These are phyloP conservation scores for Noctua fimbriata DNA, from an alignment of 2,888 invertebrate species.

Conservation along the genomic window DNA sequence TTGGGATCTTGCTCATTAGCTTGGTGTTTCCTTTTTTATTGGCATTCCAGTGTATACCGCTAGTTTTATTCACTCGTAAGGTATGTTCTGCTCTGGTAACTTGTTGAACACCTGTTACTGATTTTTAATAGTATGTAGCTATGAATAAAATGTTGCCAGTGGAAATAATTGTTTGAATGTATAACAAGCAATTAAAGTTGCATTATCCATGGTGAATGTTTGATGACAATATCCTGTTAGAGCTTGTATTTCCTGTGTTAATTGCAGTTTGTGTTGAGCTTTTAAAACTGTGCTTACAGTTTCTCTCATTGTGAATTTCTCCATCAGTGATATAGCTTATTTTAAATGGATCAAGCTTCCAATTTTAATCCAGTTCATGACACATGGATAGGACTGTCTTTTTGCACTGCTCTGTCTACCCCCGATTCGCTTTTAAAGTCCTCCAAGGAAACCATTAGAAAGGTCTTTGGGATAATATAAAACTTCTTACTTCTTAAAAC, in stretches of 20 bases:
- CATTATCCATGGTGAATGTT: conserved; percentile 9
- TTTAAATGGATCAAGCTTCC: background rate
- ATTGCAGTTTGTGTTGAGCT: conserved; percentile 3
- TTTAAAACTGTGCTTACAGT: background rate
- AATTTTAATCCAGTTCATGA: background rate
- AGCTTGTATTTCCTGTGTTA: conserved; percentile 3
- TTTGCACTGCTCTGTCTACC: too few relatives aligned
- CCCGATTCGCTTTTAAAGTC: background rate
- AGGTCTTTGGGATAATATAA: background rate
- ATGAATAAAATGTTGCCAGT: conserved; percentile 34
- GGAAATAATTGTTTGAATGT: conserved; percentile 24
- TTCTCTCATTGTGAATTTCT: background rate
- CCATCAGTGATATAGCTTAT: too few relatives aligned
- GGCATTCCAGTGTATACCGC: conserved; percentile 48
- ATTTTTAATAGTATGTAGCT: conserved; percentile 45
- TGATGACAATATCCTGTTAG: conserved; percentile 14
- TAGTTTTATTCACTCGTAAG: conserved; percentile 58
- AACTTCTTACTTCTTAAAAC: background rate
- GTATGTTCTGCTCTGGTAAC: conserved; percentile 64
- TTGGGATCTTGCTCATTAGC: conserved; percentile 42
- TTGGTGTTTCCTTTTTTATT: conserved; percentile 52
- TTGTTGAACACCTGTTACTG: conserved; percentile 60
- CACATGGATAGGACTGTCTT: background rate
- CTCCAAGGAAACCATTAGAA: background rate
- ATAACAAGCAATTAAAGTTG: conserved; percentile 16